These are phyloP conservation scores for Strigamia transsilvanica DNA, from an alignment of 2,888 invertebrate species.

Conservation along the genomic window DNA sequence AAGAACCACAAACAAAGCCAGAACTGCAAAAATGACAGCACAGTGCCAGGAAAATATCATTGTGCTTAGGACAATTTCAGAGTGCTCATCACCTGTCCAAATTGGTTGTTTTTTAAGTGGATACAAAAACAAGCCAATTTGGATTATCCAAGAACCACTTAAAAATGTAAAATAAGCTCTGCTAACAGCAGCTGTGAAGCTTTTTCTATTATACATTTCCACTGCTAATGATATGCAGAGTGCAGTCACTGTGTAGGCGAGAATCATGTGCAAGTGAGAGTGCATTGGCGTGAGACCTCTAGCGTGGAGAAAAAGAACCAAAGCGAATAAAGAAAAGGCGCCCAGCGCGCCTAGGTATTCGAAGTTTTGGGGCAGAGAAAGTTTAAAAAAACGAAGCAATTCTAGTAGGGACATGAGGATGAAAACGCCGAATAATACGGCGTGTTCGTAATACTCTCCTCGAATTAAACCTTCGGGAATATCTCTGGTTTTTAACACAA, in stretches of 20 bases:
- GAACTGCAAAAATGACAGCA: not conserved
- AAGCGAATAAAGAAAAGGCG: not conserved
- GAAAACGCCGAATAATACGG: not conserved
- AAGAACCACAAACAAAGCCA: not conserved
- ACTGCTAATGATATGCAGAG: not conserved
- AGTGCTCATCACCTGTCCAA: not conserved
- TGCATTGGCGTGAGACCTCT: slow-evolving; percentile 31
- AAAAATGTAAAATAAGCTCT: not conserved
- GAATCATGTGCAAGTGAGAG: slow-evolving; percentile 23
- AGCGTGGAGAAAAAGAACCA: not conserved
- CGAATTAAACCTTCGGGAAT: not conserved
- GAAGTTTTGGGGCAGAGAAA: not conserved
- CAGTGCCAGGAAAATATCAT: slow-evolving; percentile 29
- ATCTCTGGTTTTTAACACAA: not conserved
- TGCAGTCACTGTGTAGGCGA: slow-evolving; percentile 3
- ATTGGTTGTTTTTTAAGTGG: not conserved
- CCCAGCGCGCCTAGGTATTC: not conserved
- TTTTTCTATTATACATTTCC: not conserved
- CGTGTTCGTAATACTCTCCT: slow-evolving; percentile 25
- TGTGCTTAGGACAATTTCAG: slow-evolving; percentile 9
- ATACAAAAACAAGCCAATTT: not conserved
- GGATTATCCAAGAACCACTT: slow-evolving; percentile 13
- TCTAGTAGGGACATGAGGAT: not conserved
- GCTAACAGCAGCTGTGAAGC: not conserved
- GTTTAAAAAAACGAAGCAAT: not conserved